phyloP scores from a whole-genome alignment of 2,113 vertebrate genomes.

The Nothoprocta perdicaria region DNA sequence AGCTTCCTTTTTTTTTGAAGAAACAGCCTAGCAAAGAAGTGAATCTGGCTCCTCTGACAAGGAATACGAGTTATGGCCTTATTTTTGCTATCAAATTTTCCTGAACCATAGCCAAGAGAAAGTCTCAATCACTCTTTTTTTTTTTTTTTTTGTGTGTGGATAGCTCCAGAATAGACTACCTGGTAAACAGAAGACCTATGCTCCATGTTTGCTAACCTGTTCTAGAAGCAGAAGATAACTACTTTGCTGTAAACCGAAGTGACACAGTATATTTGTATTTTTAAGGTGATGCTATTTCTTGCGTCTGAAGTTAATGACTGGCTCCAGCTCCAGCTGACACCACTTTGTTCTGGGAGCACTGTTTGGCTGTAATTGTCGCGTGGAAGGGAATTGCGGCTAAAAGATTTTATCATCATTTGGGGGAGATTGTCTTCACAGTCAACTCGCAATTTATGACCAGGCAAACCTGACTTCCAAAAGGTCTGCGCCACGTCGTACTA shows the following conservation, averaged over 20 bases:
- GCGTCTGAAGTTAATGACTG: background rate
- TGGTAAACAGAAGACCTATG: background rate
- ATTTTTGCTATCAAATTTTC: background rate
- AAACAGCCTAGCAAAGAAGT: background rate
- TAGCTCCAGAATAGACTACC: background rate
- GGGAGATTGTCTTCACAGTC: background rate
- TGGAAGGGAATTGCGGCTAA: conserved; percentile 15
- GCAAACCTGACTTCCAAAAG: background rate
- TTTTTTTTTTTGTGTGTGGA: background rate
- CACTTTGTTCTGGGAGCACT: conserved; percentile 10
- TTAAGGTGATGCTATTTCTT: conserved; percentile 31
- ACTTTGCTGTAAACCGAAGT: background rate
- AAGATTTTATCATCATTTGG: background rate
- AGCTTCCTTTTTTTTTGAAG: background rate
- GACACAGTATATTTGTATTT: background rate
- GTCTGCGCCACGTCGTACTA: background rate
- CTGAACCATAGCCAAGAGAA: background rate
- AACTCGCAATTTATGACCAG: background rate
- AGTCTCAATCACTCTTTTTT: background rate
- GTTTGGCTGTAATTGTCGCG: conserved; percentile 29
- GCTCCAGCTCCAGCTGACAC: conserved; percentile 16
- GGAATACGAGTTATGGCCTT: background rate
- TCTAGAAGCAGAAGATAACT: background rate
- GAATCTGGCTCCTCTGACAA: background rate
- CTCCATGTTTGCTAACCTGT: background rate